Evolutionary conservation across 2,888 invertebrate species (phyloP).

Genomic region (Andrena minutula): DNA sequence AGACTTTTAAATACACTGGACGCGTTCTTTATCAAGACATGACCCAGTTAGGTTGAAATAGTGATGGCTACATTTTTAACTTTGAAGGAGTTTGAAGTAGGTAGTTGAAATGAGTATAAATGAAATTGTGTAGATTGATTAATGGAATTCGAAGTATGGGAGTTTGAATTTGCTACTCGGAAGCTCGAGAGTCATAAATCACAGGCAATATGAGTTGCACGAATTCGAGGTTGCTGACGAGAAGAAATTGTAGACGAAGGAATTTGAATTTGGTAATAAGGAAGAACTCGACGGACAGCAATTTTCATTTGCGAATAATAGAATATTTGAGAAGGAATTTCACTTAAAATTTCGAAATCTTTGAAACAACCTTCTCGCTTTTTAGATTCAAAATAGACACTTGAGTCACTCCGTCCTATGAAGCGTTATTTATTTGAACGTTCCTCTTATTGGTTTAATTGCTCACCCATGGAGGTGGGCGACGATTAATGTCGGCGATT

Average conservation of each 20-base stretch:
- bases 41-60: too few species aligned
- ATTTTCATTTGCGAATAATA: neutral
- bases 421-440: neutral
- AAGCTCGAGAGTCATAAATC: neutral
- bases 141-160: too few species aligned
- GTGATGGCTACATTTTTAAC: too few species aligned
- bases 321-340: too few species aligned
- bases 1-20: too few species aligned
- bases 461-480: neutral
- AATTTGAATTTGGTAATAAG: neutral
- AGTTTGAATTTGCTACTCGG: neutral
- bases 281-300: neutral
- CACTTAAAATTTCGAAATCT: neutral
- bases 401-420: neutral
- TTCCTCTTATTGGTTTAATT: neutral
- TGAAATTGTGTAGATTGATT: too few species aligned
- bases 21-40: too few species aligned
- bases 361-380: neutral
- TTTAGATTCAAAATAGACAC: too few species aligned
- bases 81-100: too few species aligned
- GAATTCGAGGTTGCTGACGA: neutral
- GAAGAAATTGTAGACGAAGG: neutral
- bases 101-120: too few species aligned
- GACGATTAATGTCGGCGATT: neutral
- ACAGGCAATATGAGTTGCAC: neutral